phyloP scores from a whole-genome alignment of 2,797 vertebrate genomes.

The Microctenopoma stevenorrisi region DNA sequence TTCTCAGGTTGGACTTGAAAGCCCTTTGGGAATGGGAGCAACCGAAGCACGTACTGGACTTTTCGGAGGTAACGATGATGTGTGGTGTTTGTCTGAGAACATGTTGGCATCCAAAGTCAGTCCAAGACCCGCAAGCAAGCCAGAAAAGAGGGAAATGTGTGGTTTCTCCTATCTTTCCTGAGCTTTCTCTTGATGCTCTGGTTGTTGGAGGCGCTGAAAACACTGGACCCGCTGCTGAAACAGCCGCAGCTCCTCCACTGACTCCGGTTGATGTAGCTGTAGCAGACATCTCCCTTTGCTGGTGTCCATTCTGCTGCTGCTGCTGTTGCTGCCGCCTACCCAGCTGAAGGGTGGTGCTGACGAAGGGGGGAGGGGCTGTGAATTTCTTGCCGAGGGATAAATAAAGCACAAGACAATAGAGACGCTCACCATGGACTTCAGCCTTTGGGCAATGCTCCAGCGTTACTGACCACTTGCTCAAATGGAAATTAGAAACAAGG shows the following conservation, averaged over 20 bases:
- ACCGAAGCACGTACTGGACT: too few species aligned
- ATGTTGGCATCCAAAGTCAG: conserved; percentile 14
- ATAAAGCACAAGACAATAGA: conserved; percentile 79
- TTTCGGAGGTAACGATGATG: too few species aligned
- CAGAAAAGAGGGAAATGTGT: conserved; percentile 1
- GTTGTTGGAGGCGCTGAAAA: not conserved
- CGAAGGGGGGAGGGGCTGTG: not conserved
- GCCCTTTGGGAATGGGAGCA: too few species aligned
- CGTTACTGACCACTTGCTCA: conserved; percentile 67
- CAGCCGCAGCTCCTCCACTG: conserved; percentile 7
- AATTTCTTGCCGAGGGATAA: conserved; percentile 66
- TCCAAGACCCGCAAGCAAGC: conserved; percentile 25
- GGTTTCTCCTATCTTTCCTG: conserved; percentile 13
- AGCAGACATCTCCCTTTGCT: conserved; percentile 43
- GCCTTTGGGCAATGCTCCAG: conserved; percentile 75
- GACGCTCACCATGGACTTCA: conserved; percentile 69
- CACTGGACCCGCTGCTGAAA: not conserved
- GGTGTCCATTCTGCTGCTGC: conserved; percentile 48
- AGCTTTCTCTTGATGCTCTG: conserved; percentile 12
- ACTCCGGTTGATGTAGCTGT: conserved; percentile 31
- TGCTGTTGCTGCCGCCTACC: conserved; percentile 16
- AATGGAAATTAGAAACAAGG: conserved; percentile 78
- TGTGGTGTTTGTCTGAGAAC: conserved; percentile 24
- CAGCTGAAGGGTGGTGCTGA: conserved; percentile 39
- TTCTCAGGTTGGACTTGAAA: too few species aligned